A percentile compares a stretch with the other conserved stretches of the same genome.
phyloP scores from a whole-genome alignment of 2,888 invertebrate genomes.

The Lamellibrachia columna region DNA sequence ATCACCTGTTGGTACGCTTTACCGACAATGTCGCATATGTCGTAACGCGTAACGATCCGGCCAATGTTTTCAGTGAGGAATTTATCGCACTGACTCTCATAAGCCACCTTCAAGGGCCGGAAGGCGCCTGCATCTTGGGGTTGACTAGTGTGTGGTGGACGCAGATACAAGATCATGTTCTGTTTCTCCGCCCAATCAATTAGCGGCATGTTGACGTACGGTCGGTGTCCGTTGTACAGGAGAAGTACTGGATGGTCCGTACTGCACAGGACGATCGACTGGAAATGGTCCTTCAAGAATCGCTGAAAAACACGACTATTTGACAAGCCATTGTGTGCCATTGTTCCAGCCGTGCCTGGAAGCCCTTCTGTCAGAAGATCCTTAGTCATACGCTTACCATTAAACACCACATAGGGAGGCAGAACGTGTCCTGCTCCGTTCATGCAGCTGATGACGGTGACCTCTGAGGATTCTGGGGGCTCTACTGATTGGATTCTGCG shows the following conservation, averaged over 20 bases:
- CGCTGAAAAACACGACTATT: constrained; percentile 39
- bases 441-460: constrained; percentile 41
- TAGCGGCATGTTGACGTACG: constrained; percentile 42
- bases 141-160: constrained; percentile 40
- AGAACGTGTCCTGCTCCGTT: constrained; percentile 43
- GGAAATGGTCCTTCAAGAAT: constrained; percentile 43
- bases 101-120: constrained; percentile 35
- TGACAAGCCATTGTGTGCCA: constrained; percentile 31
- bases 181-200: constrained; percentile 44
- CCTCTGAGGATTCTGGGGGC: constrained; percentile 25
- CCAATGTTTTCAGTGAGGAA: constrained; percentile 31
- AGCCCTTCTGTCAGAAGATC: constrained; percentile 40
- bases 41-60: constrained; percentile 29
- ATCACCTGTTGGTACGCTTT: constrained; percentile 37
- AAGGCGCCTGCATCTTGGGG: constrained; percentile 30
- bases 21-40: constrained; percentile 33
- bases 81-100: constrained; percentile 29
- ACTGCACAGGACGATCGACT: constrained; percentile 38
- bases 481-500: constrained; percentile 9
- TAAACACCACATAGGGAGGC: constrained; percentile 44
- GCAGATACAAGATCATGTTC: constrained; percentile 44
- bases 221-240: constrained; percentile 42
- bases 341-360: constrained; percentile 38
- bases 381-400: constrained; percentile 35
- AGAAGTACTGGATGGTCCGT: constrained; percentile 39